phyloP scores from a whole-genome alignment of 1,140 invertebrate species.

The Callitettix versicolor region DNA sequence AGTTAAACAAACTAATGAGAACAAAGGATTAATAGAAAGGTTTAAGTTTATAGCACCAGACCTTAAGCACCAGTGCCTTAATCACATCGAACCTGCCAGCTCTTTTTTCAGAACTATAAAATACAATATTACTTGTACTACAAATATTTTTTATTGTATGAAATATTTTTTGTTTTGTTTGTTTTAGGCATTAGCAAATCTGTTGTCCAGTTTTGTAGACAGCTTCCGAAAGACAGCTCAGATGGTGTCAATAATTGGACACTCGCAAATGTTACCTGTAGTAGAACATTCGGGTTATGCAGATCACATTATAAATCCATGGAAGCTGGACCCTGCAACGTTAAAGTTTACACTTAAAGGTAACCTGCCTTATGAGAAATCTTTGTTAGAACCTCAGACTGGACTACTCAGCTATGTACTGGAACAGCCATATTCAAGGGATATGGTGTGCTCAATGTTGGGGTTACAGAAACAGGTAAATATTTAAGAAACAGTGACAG shows the following conservation, averaged over 20 bases:
- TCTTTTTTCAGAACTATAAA: no score
- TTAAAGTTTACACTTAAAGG: constrained; percentile 84
- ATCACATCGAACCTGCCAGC: no score
- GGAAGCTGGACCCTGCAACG: constrained; percentile 79
- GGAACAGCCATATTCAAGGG: constrained; percentile 89
- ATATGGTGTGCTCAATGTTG: constrained; percentile 92
- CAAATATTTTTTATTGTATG: no score
- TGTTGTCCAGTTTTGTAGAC: constrained; percentile 81
- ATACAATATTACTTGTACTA: no score
- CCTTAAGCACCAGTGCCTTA: no score
- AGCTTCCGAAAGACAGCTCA: constrained; percentile 85
- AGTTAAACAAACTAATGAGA: no score
- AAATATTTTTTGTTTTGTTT: not conserved
- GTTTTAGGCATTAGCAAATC: constrained; percentile 64
- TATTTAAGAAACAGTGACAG: no score
- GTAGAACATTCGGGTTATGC: constrained; percentile 86
- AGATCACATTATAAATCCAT: constrained; percentile 79
- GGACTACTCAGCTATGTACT: constrained; percentile 79
- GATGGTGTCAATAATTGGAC: constrained; percentile 88
- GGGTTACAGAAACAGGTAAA: constrained; percentile 82
- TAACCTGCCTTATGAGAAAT: constrained; percentile 81
- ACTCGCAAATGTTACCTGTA: constrained; percentile 82
- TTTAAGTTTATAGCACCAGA: no score
- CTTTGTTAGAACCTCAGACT: constrained; percentile 82
- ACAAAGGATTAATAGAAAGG: no score